A percentile compares a stretch with the other conserved stretches of the same genome.
Conservation (phyloP, 2,888 invertebrate species). For the Drosophila austrosaltans region DNA sequence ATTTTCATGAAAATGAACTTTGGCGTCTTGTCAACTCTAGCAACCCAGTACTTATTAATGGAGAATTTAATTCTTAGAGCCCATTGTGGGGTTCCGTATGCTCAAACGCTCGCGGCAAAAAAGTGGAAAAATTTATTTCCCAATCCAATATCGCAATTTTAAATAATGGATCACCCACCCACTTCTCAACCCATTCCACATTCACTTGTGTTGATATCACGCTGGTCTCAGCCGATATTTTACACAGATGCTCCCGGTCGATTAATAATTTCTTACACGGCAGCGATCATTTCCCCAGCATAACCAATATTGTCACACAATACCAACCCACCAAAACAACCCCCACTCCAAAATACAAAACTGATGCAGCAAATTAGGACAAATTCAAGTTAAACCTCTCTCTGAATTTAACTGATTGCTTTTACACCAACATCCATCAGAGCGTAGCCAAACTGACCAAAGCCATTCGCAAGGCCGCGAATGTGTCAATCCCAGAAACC, state of each 20-base stretch:
- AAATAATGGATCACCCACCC: neutral
- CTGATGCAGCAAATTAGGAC: constrained; percentile 1
- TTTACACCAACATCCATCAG: neutral
- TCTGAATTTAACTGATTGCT: neutral
- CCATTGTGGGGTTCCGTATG: too few species aligned
- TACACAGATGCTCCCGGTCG: neutral
- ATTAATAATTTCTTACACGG: neutral
- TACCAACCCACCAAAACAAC: neutral
- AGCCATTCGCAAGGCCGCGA: neutral
- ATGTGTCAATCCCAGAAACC: constrained; percentile 4
- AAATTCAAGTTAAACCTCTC: neutral
- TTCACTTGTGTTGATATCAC: neutral
- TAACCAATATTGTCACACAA: neutral
- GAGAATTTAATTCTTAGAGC: too few species aligned
- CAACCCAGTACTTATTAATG: neutral
- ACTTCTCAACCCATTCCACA: neutral
- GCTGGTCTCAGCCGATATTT: neutral
- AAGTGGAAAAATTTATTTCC: neutral
- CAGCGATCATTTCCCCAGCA: too few species aligned
- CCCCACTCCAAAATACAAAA: neutral
- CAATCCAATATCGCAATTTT: neutral
- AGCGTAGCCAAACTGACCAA: neutral
- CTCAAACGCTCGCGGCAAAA: neutral
- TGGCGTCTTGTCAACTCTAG: neutral
- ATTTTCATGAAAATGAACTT: neutral